Evolutionary conservation across 2,113 vertebrate species (phyloP).

Genomic region (Taurulus bubalis): DNA sequence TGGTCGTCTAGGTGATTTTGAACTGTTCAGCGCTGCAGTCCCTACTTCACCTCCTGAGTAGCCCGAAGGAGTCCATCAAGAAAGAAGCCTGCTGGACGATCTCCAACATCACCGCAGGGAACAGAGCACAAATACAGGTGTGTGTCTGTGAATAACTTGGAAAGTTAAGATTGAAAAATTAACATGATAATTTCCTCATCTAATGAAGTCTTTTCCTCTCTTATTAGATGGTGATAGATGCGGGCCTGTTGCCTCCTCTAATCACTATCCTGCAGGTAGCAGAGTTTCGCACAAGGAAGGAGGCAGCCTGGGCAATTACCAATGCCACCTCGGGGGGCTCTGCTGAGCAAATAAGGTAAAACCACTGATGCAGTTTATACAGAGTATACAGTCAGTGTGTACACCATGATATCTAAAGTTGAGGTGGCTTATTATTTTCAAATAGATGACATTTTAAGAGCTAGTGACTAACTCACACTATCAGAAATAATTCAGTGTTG

Average conservation of each 20-base stretch:
- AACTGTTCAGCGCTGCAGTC: slow-evolving; percentile 98
- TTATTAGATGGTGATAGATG: slow-evolving; percentile 94
- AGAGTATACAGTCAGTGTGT: not conserved
- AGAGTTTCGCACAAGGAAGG: slow-evolving; percentile 97
- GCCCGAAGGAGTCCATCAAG: slow-evolving; percentile 98
- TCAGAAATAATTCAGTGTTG: not conserved
- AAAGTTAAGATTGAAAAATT: not conserved
- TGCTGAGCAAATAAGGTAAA: slow-evolving; percentile 92
- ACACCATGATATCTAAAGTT: not conserved
- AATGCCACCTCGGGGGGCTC: slow-evolving; percentile 97
- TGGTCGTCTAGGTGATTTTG: slow-evolving; percentile 90
- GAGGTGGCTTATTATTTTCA: not conserved
- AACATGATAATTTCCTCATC: not conserved
- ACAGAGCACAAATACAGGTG: slow-evolving; percentile 98
- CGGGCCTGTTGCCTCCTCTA: slow-evolving; percentile 93
- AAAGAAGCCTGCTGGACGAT: slow-evolving; percentile 99
- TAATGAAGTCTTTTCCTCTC: not conserved
- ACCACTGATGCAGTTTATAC: not conserved
- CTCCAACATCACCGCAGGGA: slow-evolving; percentile 98
- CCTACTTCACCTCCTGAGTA: slow-evolving; percentile 94
- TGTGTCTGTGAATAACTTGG: not conserved
- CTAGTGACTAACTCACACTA: not conserved
- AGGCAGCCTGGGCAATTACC: slow-evolving; percentile 98
- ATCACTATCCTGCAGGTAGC: slow-evolving; percentile 96
- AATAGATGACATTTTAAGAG: not conserved